Conservation (phyloP, 1,140 invertebrate genomes). For the Lasioglossum albipes region DNA sequence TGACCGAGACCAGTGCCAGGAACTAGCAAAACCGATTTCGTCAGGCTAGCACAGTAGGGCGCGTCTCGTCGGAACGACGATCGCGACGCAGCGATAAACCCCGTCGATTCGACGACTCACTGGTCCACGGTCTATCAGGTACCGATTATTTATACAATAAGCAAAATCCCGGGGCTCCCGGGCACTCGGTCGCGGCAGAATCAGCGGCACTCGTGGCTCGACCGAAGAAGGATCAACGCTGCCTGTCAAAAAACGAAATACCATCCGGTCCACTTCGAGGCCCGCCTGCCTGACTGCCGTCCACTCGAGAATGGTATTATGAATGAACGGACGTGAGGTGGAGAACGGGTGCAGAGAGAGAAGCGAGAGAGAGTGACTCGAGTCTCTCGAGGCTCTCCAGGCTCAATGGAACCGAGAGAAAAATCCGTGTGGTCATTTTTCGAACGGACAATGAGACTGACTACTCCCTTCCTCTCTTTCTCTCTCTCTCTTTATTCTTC, state of each 20-base stretch:
- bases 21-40: too few species aligned
- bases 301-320: conserved; percentile 67
- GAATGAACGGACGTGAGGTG: conserved; percentile 58
- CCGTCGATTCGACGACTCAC: conserved; percentile 20
- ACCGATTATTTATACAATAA: conserved; percentile 65
- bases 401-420: conserved; percentile 72
- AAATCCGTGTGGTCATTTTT: conserved; percentile 75
- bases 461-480: conserved; percentile 14
- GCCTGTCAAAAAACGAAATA: conserved; percentile 74
- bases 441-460: conserved; percentile 58
- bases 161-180: conserved; percentile 54
- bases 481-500: conserved; percentile 12
- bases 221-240: conserved; percentile 41
- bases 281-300: conserved; percentile 36
- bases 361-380: conserved; percentile 67
- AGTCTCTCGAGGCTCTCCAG: conserved; percentile 65
- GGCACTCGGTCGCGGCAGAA: conserved; percentile 27
- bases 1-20: too few species aligned
- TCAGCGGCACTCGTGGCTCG: conserved; percentile 56
- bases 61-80: too few species aligned
- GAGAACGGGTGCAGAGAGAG: conserved; percentile 52
- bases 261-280: conserved; percentile 72
- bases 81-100: conserved; percentile 18
- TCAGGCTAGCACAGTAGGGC: too few species aligned
- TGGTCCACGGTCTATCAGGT: conserved; percentile 27